Percentiles rank a stretch among this genome's conserved stretches.
Evolutionary conservation across 2,888 invertebrate species (phyloP).

Genomic region (Trileptium ribeirensis): DNA sequence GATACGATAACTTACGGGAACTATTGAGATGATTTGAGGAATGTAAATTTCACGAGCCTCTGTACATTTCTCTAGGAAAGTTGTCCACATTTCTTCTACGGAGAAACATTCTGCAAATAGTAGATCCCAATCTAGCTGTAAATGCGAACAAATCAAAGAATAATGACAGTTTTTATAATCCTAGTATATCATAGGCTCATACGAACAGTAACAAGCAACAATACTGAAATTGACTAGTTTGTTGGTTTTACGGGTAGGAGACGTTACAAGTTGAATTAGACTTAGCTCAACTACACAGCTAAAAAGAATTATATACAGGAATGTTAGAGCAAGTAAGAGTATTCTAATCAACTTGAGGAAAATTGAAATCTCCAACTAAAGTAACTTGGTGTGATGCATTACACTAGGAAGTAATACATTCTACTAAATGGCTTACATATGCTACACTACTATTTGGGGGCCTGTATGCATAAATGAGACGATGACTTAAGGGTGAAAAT

Average conservation of each 20-base stretch:
- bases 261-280: background rate
- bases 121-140: background rate
- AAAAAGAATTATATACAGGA: background rate
- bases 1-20: background rate
- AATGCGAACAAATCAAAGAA: background rate
- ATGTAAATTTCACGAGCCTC: background rate
- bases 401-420: background rate
- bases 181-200: background rate
- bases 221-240: background rate
- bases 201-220: background rate
- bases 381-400: background rate
- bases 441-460: background rate
- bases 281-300: background rate
- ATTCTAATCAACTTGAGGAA: slow-evolving; percentile 1
- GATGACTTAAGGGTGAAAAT: background rate
- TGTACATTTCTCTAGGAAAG: background rate
- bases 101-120: background rate
- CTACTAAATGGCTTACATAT: background rate
- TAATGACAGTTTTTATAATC: background rate
- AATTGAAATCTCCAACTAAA: background rate
- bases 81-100: background rate
- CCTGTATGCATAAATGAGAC: background rate
- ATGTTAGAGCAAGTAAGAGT: background rate
- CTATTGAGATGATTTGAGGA: background rate
- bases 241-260: background rate